These are phyloP conservation scores for Heloderma charlesbogerti DNA, from an alignment of 2,113 vertebrate genomes.

Conservation along the genomic window DNA sequence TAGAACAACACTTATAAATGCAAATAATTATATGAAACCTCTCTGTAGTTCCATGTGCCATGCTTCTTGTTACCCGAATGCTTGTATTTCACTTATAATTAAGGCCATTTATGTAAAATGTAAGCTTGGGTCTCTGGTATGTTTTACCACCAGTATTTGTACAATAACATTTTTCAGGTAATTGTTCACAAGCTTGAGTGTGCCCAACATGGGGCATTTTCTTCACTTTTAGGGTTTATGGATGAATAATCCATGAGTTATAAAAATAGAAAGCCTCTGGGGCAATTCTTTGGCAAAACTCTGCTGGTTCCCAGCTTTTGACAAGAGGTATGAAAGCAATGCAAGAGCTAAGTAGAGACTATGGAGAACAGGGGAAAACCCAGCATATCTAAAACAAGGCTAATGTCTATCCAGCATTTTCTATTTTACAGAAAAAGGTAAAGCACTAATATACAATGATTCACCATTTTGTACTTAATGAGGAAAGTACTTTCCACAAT, in stretches of 20 bases:
- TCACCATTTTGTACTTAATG: conserved; percentile 44
- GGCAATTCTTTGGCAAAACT: not conserved
- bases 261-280: fast-evolving
- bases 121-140: conserved; percentile 24
- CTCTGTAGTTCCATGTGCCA: not conserved
- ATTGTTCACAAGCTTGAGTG: conserved; percentile 8
- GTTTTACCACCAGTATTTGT: conserved; percentile 2
- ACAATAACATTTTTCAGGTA: conserved; percentile 8
- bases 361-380: not conserved
- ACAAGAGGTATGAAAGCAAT: not conserved
- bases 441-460: conserved; percentile 40
- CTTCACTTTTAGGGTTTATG: not conserved
- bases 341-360: not conserved
- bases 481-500: conserved; percentile 47
- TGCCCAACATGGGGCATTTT: not conserved
- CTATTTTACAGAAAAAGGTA: not conserved
- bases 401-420: not conserved
- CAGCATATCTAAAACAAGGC: not conserved
- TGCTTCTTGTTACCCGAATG: conserved; percentile 1
- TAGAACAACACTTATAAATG: conserved; percentile 13
- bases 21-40: conserved; percentile 36
- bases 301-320: not conserved
- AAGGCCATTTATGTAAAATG: conserved; percentile 32
- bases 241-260: not conserved
- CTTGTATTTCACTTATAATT: conserved; percentile 41